Base-by-base conservation (phyloP, 2,797 vertebrate genomes). In the Chanos chanos region DNA sequence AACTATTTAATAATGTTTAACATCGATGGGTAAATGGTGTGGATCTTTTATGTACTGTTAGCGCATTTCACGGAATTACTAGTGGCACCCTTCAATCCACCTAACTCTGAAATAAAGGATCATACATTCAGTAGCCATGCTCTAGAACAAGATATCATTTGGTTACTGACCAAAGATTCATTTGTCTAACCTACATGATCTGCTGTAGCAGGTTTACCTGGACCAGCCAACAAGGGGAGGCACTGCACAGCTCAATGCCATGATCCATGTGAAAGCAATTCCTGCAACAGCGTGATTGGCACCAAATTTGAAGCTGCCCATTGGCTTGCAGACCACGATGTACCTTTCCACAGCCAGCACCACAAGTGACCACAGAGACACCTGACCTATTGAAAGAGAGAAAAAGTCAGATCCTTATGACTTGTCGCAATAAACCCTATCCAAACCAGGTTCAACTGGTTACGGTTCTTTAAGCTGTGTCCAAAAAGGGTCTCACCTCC, bases 291-390 rank as follows among this genome's bases (percentile, higher is more conserved):
- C 85, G 0, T 89, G 89, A 30, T 59, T 68, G 1, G 79, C 8
- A 0, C 74, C 75, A 73, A 93, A 93, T 66, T 85, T 89, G 73
- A 92, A 92, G 71, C 90, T 92, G 33, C 88, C 89, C 90, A 90
- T 91, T 54, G 90, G 89, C 72, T 91, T 93, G 84, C 92, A 93
- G 63, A 92, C 84, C 0, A 92, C 87, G 3, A 92, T 87, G 63
- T 89, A 81, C 61, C 87, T 76, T 61, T 88, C 86, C 41, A 88
- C 37, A 63, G 86, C 87, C 71, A 89, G 69, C 4, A 87, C 85
- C 1, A 87, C 83, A 31, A 86, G 70, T 36, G 85, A 87, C 83
- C 85, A 86, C 16, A 86, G 75, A 22, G 81, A 4, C n/a, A 86
- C 77, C 50, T 85, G 65, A 68, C 82, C 83, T 85, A 61, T 10